Evolutionary conservation across 2,797 vertebrate species (phyloP).

Genomic region (Fundulus diaphanus): DNA sequence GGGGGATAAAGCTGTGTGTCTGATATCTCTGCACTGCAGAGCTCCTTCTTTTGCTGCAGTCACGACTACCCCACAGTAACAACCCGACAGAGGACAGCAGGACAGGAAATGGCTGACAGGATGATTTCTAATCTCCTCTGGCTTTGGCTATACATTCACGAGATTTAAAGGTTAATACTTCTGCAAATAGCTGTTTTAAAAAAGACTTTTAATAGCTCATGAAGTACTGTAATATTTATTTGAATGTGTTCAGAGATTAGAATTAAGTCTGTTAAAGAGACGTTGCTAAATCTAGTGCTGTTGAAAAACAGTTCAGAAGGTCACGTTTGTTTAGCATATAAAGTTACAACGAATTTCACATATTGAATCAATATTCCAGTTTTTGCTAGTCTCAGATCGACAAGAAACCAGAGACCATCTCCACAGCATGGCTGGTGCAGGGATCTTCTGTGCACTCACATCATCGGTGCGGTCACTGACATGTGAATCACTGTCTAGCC

Average conservation of each 20-base stretch:
- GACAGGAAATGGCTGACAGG: conserved; percentile 50
- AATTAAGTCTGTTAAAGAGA: neutral
- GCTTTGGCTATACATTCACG: conserved; percentile 27
- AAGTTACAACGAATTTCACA: neutral
- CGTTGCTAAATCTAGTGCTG: neutral
- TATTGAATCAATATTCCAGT: neutral
- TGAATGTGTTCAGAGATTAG: neutral
- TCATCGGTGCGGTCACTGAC: conserved; percentile 54
- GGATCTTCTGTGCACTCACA: conserved; percentile 34
- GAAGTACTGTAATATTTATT: neutral
- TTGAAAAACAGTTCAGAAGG: neutral
- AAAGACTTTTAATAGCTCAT: conserved; percentile 1
- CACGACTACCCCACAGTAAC: conserved; percentile 69
- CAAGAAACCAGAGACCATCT: conserved; percentile 9
- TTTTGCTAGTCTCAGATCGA: conserved; percentile 10
- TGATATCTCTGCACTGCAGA: conserved; percentile 62
- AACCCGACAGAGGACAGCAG: conserved; percentile 54
- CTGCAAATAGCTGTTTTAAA: conserved; percentile 13
- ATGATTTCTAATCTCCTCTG: conserved; percentile 48
- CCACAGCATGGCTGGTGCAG: conserved; percentile 14
- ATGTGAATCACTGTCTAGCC: conserved; percentile 64
- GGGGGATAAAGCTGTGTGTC: conserved; percentile 39
- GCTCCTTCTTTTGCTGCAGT: conserved; percentile 70
- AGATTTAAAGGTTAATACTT: conserved; percentile 20
- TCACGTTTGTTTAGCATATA: neutral